Base-by-base conservation (phyloP, 2,113 vertebrate genomes). In the Ceyx margarethae region DNA sequence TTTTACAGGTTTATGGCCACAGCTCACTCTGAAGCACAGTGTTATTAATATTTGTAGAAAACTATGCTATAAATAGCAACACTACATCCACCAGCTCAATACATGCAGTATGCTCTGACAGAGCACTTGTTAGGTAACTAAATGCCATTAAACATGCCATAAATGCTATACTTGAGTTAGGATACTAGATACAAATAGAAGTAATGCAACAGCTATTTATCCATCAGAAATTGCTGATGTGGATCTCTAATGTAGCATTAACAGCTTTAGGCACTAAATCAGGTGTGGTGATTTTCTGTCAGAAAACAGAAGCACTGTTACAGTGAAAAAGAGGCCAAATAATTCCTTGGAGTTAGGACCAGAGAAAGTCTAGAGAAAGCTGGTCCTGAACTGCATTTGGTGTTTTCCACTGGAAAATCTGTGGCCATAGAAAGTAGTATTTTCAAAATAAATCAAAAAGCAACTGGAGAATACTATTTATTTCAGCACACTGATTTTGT, bases 1-100 rank as follows among this genome's bases (percentile, higher is more conserved):
- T 92, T 95, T 92, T 95, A 87, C 65, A 85, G 82, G 78, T 93
- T 95, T 92, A 92, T 15, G 43, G 75, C 78, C 68, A 54, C 23
- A 76, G 60, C 42, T 90, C 81, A 64, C 67, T 81, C 61, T 77
- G 72, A 89, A 93, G 31, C 5, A 5, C 51, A 61, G 11, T 4
- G 18, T 71, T 91, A 88, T 62, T 95, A 90, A 40, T 75, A 84
- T 90, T 80, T 91, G 85, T 65, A 89, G 48, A 93, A 76, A 54
- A 75, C 31, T 43, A 35, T 7, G 26, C 79, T 72, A 93, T 75
- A 94, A 93, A 95, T 51, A 94, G 92, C 69, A 87, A 75, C 81
- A 68, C 62, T 91, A 85, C 64, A 91, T 72, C 81, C 62, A 80
- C 73, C 57, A 91, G 22, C 91, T 71, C 87, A 71, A 64, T 40